Conservation (phyloP, 2,888 invertebrate genomes). For the Phyto melanocephala region DNA sequence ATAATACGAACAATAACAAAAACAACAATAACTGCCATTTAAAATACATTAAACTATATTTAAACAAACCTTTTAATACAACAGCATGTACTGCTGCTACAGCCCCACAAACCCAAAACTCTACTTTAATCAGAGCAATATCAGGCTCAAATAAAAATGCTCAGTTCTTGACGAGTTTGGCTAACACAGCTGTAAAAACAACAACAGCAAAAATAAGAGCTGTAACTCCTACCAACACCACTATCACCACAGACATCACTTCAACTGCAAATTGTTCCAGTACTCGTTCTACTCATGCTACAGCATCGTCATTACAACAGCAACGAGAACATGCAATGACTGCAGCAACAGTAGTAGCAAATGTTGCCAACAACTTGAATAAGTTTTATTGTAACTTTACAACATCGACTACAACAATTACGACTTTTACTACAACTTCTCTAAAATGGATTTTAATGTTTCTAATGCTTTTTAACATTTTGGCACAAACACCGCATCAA, state of each 20-base stretch:
- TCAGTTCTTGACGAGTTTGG: background rate
- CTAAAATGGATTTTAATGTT: slow-evolving; percentile 77
- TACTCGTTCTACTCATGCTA: background rate
- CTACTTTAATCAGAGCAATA: background rate
- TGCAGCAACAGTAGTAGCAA: slow-evolving; percentile 42
- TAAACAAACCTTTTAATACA: slow-evolving; percentile 51
- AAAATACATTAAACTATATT: slow-evolving; percentile 56
- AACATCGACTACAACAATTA: slow-evolving; percentile 42
- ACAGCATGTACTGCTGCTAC: slow-evolving; percentile 40
- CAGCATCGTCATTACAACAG: slow-evolving; percentile 7
- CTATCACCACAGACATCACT: background rate
- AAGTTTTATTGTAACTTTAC: slow-evolving; percentile 54
- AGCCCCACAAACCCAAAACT: slow-evolving; percentile 20
- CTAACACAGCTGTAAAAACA: slow-evolving; percentile 14
- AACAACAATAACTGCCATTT: slow-evolving; percentile 62
- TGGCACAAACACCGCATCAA: slow-evolving; percentile 74
- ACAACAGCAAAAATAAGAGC: slow-evolving; percentile 33
- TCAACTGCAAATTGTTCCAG: background rate
- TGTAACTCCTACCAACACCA: slow-evolving; percentile 8
- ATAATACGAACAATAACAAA: slow-evolving; percentile 38
- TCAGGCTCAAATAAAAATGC: background rate
- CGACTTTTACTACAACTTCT: slow-evolving; percentile 67
- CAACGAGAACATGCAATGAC: slow-evolving; percentile 21
- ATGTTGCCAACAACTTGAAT: slow-evolving; percentile 59
- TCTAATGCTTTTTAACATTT: slow-evolving; percentile 74